A percentile compares a stretch with the other conserved stretches of the same genome.
phyloP scores from a whole-genome alignment of 2,888 invertebrate genomes.

The Phania funesta region DNA sequence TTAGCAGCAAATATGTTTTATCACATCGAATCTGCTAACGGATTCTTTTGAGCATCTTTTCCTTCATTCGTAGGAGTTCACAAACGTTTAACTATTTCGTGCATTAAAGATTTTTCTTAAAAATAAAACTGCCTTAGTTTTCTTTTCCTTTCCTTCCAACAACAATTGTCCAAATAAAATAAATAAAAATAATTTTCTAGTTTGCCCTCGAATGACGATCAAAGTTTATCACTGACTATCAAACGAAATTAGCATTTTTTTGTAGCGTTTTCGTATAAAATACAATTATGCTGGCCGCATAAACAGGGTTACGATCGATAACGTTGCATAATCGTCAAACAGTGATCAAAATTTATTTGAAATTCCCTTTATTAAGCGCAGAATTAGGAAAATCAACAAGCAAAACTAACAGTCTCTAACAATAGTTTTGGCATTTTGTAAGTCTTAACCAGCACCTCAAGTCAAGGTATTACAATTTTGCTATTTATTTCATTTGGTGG shows the following conservation, averaged over 20 bases:
- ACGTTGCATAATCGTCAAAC: conserved; percentile 60
- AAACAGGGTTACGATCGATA: conserved; percentile 53
- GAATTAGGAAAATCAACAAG: background rate
- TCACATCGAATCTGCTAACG: conserved; percentile 37
- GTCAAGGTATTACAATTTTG: conserved; percentile 29
- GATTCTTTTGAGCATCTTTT: background rate
- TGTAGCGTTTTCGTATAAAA: background rate
- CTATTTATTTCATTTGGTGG: conserved; percentile 41
- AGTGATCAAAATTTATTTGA: conserved; percentile 61
- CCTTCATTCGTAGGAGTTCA: conserved; percentile 12
- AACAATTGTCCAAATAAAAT: background rate
- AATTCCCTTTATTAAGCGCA: conserved; percentile 33
- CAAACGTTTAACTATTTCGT: conserved; percentile 27
- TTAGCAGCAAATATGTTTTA: background rate
- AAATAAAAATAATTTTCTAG: background rate
- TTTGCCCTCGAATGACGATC: conserved; percentile 54
- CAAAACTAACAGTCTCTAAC: background rate
- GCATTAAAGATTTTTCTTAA: background rate
- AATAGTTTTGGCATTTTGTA: conserved; percentile 46
- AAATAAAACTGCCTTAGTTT: conserved; percentile 16
- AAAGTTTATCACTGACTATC: conserved; percentile 64
- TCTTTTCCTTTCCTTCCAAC: background rate
- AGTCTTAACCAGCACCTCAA: conserved; percentile 22
- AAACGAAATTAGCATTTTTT: conserved; percentile 62
- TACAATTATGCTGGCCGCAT: conserved; percentile 12